These are phyloP conservation scores for Myzus persicae DNA, from an alignment of 1,140 invertebrate genomes.

Conservation along the genomic window DNA sequence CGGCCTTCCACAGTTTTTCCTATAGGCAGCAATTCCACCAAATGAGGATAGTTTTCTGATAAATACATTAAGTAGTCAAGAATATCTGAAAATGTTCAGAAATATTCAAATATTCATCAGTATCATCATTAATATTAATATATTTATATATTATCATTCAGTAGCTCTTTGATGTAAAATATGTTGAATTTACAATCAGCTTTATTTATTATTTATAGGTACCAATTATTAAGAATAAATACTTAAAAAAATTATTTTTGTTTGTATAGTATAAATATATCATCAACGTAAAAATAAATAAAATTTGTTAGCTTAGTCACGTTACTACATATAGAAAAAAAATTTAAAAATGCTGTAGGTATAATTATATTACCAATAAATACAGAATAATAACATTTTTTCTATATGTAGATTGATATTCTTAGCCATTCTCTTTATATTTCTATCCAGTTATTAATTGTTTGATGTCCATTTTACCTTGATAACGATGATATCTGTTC, in stretches of 20 bases:
- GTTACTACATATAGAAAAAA: neutral
- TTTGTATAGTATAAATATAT: neutral
- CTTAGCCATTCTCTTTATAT: neutral
- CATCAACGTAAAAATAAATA: neutral
- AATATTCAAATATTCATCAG: neutral
- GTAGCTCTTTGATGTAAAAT: neutral
- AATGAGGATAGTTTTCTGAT: constrained; percentile 73
- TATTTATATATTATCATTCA: neutral
- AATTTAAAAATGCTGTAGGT: neutral
- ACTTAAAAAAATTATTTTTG: neutral
- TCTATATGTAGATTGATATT: neutral
- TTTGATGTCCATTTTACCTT: constrained; percentile 45
- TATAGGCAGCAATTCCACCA: constrained; percentile 76
- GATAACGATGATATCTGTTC: constrained; percentile 62
- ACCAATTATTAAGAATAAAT: neutral
- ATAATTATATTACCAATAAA: neutral
- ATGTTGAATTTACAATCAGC: too few relatives aligned
- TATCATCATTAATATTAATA: too few relatives aligned
- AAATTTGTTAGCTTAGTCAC: neutral
- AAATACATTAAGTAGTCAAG: constrained; percentile 70
- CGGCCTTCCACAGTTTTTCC: constrained; percentile 79
- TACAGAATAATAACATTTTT: neutral
- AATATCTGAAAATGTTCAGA: constrained; percentile 65
- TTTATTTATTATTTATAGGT: neutral
- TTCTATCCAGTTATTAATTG: neutral